phyloP scores from a whole-genome alignment of 2,113 vertebrate species.

The Sciurus niger region DNA sequence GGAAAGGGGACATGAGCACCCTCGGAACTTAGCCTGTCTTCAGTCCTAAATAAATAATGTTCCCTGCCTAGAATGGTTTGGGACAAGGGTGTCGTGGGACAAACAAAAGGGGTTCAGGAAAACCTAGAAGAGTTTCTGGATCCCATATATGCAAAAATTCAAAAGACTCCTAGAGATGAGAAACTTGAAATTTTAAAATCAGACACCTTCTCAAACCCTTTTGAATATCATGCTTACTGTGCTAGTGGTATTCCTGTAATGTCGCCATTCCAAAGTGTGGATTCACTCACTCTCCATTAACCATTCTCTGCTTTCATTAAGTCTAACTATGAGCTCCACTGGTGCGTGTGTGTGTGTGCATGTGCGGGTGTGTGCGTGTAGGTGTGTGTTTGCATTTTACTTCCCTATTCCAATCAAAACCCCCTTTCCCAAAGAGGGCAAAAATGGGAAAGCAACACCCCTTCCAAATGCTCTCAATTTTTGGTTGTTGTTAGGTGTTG shows the following conservation, averaged over 20 bases:
- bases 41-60: background rate
- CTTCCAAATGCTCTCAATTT: background rate
- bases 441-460: background rate
- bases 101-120: background rate
- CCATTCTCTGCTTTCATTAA: background rate
- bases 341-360: background rate
- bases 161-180: background rate
- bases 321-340: background rate
- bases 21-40: background rate
- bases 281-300: background rate
- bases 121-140: background rate
- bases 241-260: background rate
- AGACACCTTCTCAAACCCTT: background rate
- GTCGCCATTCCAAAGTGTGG: background rate
- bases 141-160: background rate
- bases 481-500: background rate
- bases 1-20: background rate
- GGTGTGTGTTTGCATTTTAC: background rate
- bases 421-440: background rate
- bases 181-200: background rate
- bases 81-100: background rate
- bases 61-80: background rate
- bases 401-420: slow-evolving; percentile 39
- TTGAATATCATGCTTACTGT: background rate
- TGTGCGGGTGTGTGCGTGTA: background rate